These are phyloP conservation scores for Paracyclopina nana DNA, from an alignment of 1,140 invertebrate species.

Conservation along the genomic window DNA sequence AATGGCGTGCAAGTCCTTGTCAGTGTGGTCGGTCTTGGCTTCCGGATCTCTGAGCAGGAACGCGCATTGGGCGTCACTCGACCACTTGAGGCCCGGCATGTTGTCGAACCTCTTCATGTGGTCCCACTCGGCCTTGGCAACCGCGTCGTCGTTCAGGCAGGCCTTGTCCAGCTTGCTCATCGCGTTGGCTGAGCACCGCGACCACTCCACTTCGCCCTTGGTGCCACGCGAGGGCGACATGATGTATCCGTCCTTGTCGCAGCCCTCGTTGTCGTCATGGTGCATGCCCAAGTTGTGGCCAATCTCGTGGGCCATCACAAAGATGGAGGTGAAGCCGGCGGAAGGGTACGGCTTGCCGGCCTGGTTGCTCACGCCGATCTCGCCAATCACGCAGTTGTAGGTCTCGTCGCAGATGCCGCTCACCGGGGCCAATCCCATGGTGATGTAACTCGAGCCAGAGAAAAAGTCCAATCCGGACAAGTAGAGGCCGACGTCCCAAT, in stretches of 20 bases:
- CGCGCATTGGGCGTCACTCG: too few relatives aligned
- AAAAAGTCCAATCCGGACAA: conserved; percentile 14
- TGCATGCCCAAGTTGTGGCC: conserved; percentile 70
- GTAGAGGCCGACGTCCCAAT: conserved; percentile 10
- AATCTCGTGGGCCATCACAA: conserved; percentile 66
- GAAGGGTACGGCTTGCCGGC: conserved; percentile 54
- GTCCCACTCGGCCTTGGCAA: too few relatives aligned
- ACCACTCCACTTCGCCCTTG: conserved; percentile 59
- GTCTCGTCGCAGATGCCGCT: conserved; percentile 52
- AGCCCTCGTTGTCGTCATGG: conserved; percentile 57
- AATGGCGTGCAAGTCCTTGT: too few relatives aligned
- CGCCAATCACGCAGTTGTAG: conserved; percentile 59
- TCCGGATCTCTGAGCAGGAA: too few relatives aligned
- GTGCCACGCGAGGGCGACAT: conserved; percentile 67
- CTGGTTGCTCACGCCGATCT: conserved; percentile 47
- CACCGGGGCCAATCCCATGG: conserved; percentile 44
- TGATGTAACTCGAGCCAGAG: background rate
- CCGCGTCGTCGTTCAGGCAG: too few relatives aligned
- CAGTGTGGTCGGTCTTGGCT: too few relatives aligned
- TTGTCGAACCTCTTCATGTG: too few relatives aligned
- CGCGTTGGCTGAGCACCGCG: conserved; percentile 32
- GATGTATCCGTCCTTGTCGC: conserved; percentile 54
- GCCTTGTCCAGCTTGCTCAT: too few relatives aligned
- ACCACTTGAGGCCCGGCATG: too few relatives aligned
- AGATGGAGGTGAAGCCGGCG: conserved; percentile 57